phyloP scores from a whole-genome alignment of 2,113 vertebrate genomes.

The Ursus arctos region DNA sequence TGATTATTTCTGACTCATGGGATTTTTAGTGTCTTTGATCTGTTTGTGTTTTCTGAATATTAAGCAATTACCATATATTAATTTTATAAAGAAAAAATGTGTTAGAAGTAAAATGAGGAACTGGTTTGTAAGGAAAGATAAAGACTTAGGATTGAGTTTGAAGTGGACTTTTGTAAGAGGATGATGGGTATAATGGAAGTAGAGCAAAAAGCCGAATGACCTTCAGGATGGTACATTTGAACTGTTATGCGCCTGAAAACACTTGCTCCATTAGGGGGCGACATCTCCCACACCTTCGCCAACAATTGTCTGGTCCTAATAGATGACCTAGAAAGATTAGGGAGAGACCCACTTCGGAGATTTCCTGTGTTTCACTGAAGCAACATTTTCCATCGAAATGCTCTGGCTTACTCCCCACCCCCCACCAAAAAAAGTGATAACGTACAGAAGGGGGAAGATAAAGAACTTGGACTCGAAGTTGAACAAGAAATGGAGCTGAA shows the following conservation, averaged over 20 bases:
- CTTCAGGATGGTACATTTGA: neutral
- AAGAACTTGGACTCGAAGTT: neutral
- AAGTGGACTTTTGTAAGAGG: neutral
- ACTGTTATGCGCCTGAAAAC: neutral
- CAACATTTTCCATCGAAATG: conserved; percentile 44
- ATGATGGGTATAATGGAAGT: neutral
- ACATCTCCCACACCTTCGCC: neutral
- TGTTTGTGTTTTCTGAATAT: conserved; percentile 21
- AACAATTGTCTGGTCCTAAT: neutral
- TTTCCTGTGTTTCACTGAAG: neutral
- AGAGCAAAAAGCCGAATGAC: neutral
- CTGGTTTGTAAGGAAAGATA: neutral
- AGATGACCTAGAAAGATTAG: neutral
- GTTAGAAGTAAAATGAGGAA: conserved; percentile 35
- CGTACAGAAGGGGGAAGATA: neutral
- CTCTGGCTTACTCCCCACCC: neutral
- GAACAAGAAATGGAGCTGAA: neutral
- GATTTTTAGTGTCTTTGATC: conserved; percentile 34
- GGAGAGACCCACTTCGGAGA: neutral
- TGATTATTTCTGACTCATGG: neutral
- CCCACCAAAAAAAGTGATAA: neutral
- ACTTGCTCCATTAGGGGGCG: neutral
- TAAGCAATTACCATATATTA: conserved; percentile 31
- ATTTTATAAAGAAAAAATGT: conserved; percentile 34
- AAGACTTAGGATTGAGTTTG: neutral